Evolutionary conservation across 2,113 vertebrate species (phyloP).

Genomic region (Cyprinodon variegatus): DNA sequence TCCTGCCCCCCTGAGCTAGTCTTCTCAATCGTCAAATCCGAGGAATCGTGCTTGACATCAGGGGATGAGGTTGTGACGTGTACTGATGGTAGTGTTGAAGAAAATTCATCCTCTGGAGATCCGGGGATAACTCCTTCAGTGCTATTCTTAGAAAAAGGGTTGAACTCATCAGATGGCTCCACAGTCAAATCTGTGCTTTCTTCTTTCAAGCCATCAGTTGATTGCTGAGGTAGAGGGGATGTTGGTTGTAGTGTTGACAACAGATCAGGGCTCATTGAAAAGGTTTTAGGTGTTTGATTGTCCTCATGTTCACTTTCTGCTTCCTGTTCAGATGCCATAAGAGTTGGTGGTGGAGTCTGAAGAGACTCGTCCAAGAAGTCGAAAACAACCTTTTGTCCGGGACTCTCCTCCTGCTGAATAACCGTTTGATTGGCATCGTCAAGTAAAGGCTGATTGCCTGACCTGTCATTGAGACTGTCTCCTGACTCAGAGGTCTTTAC

Average conservation of each 20-base stretch:
- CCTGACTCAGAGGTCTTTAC: slow-evolving; percentile 21
- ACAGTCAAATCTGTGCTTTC: not conserved
- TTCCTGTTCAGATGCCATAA: not conserved
- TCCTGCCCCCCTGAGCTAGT: not conserved
- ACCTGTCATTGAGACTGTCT: slow-evolving; percentile 13
- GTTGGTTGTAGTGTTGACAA: not conserved
- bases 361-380: not conserved
- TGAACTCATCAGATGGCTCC: not conserved
- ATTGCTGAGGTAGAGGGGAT: not conserved
- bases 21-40: not conserved
- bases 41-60: not conserved
- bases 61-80: slow-evolving; percentile 58
- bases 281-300: not conserved
- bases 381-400: not conserved
- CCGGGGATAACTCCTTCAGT: not conserved
- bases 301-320: not conserved
- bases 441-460: slow-evolving; percentile 13
- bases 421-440: slow-evolving; percentile 18
- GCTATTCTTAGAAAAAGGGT: not conserved
- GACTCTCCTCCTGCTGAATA: not conserved
- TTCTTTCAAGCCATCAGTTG: not conserved
- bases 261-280: slow-evolving; percentile 6
- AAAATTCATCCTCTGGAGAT: slow-evolving; percentile 19
- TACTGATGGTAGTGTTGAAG: slow-evolving; percentile 27
- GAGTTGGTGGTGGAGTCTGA: not conserved